Evolutionary conservation across 2,888 invertebrate genomes (phyloP).

Genomic region (Aspidiotus rigidus): DNA sequence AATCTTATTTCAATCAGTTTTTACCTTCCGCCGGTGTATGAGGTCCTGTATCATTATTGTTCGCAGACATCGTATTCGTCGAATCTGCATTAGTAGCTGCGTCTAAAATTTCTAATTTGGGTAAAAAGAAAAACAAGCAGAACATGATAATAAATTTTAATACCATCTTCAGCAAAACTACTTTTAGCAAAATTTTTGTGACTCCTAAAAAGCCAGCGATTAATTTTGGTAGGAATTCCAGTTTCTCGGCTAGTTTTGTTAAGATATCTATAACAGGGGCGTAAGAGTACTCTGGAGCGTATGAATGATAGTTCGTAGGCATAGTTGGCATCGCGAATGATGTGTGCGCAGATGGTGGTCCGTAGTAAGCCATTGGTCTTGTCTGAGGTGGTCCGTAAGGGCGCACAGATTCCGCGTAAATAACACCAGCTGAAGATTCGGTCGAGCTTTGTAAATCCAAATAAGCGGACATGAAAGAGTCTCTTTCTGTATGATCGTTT

Average conservation of each 20-base stretch:
- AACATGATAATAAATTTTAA: constrained; percentile 29
- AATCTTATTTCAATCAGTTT: not conserved
- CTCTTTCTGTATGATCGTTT: not conserved
- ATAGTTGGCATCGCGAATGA: not conserved
- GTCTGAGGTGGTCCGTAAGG: constrained; percentile 26
- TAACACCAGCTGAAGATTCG: constrained; percentile 13
- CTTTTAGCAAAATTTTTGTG: constrained; percentile 25
- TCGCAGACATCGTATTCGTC: not conserved
- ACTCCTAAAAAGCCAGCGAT: constrained; percentile 11
- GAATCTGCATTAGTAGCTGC: constrained; percentile 16
- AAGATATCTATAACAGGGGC: constrained; percentile 14
- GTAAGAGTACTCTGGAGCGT: not conserved
- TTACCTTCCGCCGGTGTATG: constrained; percentile 14
- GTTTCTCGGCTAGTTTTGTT: constrained; percentile 13
- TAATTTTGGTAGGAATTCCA: constrained; percentile 24
- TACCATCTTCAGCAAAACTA: constrained; percentile 23
- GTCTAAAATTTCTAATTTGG: constrained; percentile 26
- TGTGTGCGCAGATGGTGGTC: constrained; percentile 6
- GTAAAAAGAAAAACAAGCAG: constrained; percentile 29
- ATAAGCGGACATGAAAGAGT: constrained; percentile 22
- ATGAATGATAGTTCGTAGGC: not conserved
- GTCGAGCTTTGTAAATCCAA: constrained; percentile 23
- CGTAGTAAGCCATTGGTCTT: constrained; percentile 6
- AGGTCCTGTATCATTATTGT: constrained; percentile 1
- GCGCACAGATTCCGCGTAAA: constrained; percentile 21